phyloP scores from a whole-genome alignment of 2,797 vertebrate genomes.

The Phoebastria nigripes region DNA sequence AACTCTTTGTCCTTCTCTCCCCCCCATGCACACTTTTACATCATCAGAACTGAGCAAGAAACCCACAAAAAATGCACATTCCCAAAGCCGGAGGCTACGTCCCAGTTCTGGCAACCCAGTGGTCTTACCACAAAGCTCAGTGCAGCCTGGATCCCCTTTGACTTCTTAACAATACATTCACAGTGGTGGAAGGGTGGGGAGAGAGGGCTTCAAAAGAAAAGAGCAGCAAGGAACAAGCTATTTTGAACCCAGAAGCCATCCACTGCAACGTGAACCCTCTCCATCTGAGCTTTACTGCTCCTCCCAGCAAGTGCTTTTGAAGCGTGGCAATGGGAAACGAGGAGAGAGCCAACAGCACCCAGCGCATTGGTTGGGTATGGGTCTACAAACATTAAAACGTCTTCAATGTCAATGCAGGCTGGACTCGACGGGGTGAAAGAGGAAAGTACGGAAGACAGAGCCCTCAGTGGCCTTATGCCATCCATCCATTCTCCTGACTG shows the following conservation, averaged over 20 bases:
- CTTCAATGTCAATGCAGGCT: not conserved
- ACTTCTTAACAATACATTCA: slow-evolving; percentile 35
- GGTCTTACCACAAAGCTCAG: slow-evolving; percentile 35
- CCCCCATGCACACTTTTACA: not conserved
- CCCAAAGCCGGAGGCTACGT: slow-evolving; percentile 10
- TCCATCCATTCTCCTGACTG: not conserved
- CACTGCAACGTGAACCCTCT: not conserved
- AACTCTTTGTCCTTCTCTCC: slow-evolving; percentile 31
- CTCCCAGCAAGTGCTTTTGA: not conserved
- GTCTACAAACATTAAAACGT: not conserved
- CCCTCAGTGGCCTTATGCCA: fast-evolving
- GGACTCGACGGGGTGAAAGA: not conserved
- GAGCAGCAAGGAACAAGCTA: slow-evolving; percentile 3
- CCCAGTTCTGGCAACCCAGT: not conserved
- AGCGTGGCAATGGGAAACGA: not conserved
- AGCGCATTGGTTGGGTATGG: fast-evolving
- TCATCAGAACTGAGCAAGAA: slow-evolving; percentile 8
- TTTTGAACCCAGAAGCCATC: slow-evolving; percentile 15
- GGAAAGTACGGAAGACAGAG: not conserved
- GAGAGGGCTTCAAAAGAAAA: slow-evolving; percentile 18
- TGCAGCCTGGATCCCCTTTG: not conserved
- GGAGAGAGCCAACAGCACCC: not conserved
- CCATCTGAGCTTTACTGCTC: not conserved
- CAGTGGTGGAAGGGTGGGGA: slow-evolving; percentile 7
- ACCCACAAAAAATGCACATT: slow-evolving; percentile 45